These are phyloP conservation scores for Megaceryle alcyon DNA, from an alignment of 2,797 vertebrate genomes.

Conservation along the genomic window DNA sequence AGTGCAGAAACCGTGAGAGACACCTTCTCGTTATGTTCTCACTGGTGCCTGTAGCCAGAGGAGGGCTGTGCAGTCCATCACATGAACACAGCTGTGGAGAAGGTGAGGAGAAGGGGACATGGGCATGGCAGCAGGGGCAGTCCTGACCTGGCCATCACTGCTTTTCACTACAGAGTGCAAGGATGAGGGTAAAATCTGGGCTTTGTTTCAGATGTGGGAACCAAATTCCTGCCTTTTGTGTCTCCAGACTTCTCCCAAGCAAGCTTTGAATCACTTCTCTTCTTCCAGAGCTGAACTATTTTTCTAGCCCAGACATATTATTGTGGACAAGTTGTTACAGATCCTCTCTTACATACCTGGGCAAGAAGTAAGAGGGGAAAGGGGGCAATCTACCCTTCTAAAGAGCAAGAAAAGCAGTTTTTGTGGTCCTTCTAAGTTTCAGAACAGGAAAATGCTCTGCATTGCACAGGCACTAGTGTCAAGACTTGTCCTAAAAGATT, in stretches of 20 bases:
- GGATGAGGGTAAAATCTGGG: neutral
- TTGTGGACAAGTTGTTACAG: neutral
- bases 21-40: neutral
- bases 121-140: neutral
- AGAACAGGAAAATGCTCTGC: neutral
- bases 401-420: neutral
- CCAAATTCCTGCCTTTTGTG: neutral
- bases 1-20: neutral
- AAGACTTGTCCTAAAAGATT: neutral
- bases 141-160: rapidly evolving
- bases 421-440: neutral
- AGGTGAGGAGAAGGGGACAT: neutral
- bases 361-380: neutral
- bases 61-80: neutral
- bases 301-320: neutral
- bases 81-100: neutral
- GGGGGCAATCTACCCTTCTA: neutral
- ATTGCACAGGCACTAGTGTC: neutral
- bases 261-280: neutral
- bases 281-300: neutral
- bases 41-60: neutral
- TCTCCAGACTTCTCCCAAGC: neutral
- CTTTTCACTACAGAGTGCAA: neutral
- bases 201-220: neutral
- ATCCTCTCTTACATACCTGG: neutral